Evolutionary conservation across 2,113 vertebrate species (phyloP), one percentile per base, ranked within the genome.

Genomic region (Eurypyga helias): DNA sequence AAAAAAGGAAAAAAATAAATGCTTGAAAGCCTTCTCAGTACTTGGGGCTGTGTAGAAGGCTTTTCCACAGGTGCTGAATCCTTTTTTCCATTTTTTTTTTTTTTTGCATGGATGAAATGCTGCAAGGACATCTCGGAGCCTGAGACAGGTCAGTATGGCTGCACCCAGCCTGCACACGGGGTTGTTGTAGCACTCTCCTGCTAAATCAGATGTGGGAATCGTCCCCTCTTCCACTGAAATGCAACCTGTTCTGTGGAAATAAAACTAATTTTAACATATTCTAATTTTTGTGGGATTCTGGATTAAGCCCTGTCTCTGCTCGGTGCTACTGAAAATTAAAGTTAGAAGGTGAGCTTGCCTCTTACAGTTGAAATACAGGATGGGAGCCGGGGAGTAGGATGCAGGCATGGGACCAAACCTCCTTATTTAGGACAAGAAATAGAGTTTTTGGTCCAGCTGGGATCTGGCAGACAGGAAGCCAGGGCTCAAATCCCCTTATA

Each of bases 81-180:
- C 20, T 81, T 49, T 73, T 48, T 15, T 87, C 23, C 41, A 10
- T 9, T n/a, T 19, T 23, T 70, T 57, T 41, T 9, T n/a, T 19
- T 23, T 70, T 57, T 17, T 10, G 21, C 0, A 0, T 13, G 21
- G 64, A 28, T 66, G 64, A 49, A 25, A 20, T 12, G 67, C 31
- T 58, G 71, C 18, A 8, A 66, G 80, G 31, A 49, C 18, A 33
- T 69, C 4, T 31, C 45, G 51, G 45, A 89, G 54, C 64, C 76
- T 7, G 34, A 45, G 77, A 2, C 8, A 7, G 46, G 28, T 24
- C 33, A 70, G 41, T n/a, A 11, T 15, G 36, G 20, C 49, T 57
- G 65, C 82, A 60, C 13, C 38, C 75, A 60, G 45, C 52, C 70
- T 24, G 57, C 19, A 45, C 52, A 12, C 0, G 0, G 13, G 10